Evolutionary conservation across 2,797 vertebrate species (phyloP).

Genomic region (Pangasius sanitwongsei): DNA sequence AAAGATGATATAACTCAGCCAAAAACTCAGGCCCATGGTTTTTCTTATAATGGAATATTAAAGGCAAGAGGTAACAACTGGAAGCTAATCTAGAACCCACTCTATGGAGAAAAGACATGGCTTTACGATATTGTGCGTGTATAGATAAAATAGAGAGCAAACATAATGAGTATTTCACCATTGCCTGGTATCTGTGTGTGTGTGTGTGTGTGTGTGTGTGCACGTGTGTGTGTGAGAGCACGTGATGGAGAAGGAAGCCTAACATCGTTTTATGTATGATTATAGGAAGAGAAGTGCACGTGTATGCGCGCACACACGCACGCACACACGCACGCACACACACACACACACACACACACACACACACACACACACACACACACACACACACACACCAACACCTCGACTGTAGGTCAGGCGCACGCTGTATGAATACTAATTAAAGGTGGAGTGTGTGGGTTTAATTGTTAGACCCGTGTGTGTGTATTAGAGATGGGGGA

Average conservation of each 20-base stretch:
- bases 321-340: constrained; percentile 22
- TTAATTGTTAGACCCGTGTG: constrained; percentile 77
- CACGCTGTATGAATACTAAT: constrained; percentile 86
- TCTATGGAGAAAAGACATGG: background rate
- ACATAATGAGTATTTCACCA: no score
- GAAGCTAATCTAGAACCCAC: background rate
- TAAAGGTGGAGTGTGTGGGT: constrained; percentile 81
- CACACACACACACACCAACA: constrained; percentile 27
- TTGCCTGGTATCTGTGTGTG: background rate
- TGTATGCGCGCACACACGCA: constrained; percentile 3
- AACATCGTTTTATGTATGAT: background rate
- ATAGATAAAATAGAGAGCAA: no score
- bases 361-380: constrained; percentile 37
- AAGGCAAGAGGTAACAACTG: constrained; percentile 3
- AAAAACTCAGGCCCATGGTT: background rate
- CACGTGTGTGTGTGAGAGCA: background rate
- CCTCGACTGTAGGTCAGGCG: constrained; percentile 70
- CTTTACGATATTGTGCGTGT: background rate
- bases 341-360: constrained; percentile 37
- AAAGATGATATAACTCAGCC: background rate
- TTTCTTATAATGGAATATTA: background rate
- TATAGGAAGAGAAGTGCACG: constrained; percentile 38
- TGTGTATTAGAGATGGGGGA: constrained; percentile 75
- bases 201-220: constrained; percentile 3
- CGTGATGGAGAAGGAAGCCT: background rate